Conservation (phyloP, 1,140 invertebrate species). For the Achatina immaculata region DNA sequence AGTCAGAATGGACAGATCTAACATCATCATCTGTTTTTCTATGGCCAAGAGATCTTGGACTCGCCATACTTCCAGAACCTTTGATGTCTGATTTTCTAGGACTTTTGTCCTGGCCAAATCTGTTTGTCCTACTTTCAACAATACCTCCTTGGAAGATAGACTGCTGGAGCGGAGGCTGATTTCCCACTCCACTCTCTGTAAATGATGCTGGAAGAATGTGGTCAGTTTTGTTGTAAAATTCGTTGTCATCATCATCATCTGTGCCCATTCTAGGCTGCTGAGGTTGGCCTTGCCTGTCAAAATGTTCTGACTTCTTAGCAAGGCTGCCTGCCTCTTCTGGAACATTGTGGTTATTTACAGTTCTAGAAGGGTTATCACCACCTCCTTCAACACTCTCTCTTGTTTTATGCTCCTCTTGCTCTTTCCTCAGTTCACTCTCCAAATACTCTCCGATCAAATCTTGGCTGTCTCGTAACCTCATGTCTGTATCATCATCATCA, state of each 20-base stretch:
- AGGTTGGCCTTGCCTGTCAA: not conserved
- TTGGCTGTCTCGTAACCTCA: constrained; percentile 35
- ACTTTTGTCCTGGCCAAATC: not conserved
- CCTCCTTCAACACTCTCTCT: not conserved
- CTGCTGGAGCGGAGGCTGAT: not conserved
- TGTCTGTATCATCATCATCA: constrained; percentile 20
- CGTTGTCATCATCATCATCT: constrained; percentile 27
- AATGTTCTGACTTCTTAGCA: constrained; percentile 12
- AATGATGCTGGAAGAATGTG: not conserved
- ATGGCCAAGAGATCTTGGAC: not conserved
- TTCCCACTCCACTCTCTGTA: not conserved
- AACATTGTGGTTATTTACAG: constrained; percentile 61
- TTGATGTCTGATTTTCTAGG: not conserved
- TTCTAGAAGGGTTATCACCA: constrained; percentile 45
- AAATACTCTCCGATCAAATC: constrained; percentile 58
- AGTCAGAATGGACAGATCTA: constrained; percentile 23
- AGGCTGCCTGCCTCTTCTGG: constrained; percentile 46
- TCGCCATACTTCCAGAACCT: not conserved
- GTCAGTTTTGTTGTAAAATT: constrained; percentile 4
- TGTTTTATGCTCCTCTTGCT: constrained; percentile 38
- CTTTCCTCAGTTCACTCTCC: constrained; percentile 37
- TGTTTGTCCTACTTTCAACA: not conserved
- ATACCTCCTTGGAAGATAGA: no score
- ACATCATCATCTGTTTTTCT: constrained; percentile 5
- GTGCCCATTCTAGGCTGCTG: not conserved